Conservation (phyloP, 2,888 invertebrate species). For the Dugesia japonica region DNA sequence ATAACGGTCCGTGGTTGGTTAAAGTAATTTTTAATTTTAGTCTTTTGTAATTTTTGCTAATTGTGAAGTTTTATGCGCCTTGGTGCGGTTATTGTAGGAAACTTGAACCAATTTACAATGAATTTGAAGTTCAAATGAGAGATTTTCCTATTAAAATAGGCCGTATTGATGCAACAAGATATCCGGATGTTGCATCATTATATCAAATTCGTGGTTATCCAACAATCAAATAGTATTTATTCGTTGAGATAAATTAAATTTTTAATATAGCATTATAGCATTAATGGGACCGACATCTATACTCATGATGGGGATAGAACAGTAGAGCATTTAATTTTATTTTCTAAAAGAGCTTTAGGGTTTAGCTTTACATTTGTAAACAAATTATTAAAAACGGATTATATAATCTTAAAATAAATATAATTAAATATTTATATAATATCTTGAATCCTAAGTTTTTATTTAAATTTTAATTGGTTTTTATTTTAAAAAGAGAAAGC, state of each 20-base stretch:
- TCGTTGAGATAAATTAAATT: neutral
- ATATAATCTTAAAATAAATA: no score
- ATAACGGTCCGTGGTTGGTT: neutral
- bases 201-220: slow-evolving; percentile 79
- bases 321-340: slow-evolving; percentile 73
- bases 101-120: slow-evolving; percentile 78
- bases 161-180: slow-evolving; percentile 77
- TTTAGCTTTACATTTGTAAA: no score
- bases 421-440: no score
- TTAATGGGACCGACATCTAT: slow-evolving; percentile 62
- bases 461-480: no score
- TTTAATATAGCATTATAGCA: slow-evolving; percentile 51
- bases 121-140: slow-evolving; percentile 73
- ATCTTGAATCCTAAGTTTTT: no score
- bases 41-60: neutral
- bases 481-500: no score
- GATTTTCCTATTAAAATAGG: slow-evolving; percentile 71
- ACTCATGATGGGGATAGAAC: slow-evolving; percentile 69
- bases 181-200: slow-evolving; percentile 64
- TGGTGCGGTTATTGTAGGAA: slow-evolving; percentile 97
- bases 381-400: no score
- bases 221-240: slow-evolving; percentile 71
- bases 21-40: neutral
- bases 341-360: slow-evolving; percentile 69
- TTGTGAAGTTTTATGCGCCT: slow-evolving; percentile 68